Percentiles rank a stretch among this genome's conserved stretches.
Conservation (phyloP, 2,888 invertebrate genomes). For the Caenorhabditis angaria region DNA sequence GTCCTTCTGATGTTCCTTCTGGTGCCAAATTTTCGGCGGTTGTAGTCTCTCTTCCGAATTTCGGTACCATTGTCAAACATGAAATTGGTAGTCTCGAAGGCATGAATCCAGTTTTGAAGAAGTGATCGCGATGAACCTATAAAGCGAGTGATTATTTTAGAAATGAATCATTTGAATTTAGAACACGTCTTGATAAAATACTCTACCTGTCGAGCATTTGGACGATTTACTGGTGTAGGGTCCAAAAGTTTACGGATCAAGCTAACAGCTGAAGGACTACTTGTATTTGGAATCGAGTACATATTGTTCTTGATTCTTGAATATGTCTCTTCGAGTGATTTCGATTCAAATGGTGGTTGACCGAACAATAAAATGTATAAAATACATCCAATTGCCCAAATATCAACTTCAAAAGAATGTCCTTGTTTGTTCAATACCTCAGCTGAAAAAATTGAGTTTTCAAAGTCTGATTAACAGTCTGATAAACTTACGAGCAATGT, state of each 20-base stretch:
- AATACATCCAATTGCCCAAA: constrained; percentile 88
- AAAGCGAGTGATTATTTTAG: not conserved
- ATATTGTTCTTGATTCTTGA: constrained; percentile 92
- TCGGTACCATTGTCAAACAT: constrained; percentile 91
- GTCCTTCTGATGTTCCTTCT: constrained; percentile 6
- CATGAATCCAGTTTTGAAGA: constrained; percentile 78
- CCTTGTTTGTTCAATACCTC: constrained; percentile 96
- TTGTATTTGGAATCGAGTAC: constrained; percentile 79
- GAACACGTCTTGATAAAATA: constrained; percentile 28
- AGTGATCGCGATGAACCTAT: constrained; percentile 46
- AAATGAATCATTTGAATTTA: not conserved
- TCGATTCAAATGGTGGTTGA: constrained; percentile 97
- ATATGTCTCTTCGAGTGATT: constrained; percentile 88
- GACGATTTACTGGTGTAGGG: constrained; percentile 74
- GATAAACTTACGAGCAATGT: constrained; percentile 83
- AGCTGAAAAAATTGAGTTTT: constrained; percentile 31
- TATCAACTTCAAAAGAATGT: constrained; percentile 97
- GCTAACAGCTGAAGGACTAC: constrained; percentile 65
- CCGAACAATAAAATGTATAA: constrained; percentile 91
- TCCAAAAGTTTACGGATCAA: constrained; percentile 75
- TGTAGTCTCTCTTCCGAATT: constrained; percentile 76
- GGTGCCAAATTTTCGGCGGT: constrained; percentile 38
- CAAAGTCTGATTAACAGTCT: not conserved
- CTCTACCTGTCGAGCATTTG: constrained; percentile 69
- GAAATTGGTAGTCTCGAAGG: constrained; percentile 88